Evolutionary conservation across 2,113 vertebrate genomes (phyloP).

Genomic region (Chaenogobius annularis): DNA sequence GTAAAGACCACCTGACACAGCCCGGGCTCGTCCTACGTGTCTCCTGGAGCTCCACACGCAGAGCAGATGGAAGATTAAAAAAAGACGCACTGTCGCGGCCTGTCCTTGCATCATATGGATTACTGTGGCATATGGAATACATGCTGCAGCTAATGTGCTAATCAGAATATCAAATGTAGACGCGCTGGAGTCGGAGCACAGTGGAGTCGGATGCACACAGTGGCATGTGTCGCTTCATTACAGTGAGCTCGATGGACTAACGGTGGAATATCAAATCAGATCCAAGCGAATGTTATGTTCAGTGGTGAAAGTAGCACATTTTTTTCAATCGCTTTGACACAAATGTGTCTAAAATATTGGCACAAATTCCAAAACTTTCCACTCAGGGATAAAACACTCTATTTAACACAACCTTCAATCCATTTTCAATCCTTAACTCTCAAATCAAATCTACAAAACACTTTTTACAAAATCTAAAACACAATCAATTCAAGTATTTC

Average conservation of each 20-base stretch:
- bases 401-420: too few species aligned
- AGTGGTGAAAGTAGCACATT: too few species aligned
- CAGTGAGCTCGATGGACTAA: slow-evolving; percentile 8
- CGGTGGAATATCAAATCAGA: background rate
- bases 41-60: slow-evolving; percentile 22
- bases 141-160: slow-evolving; percentile 18
- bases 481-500: too few species aligned
- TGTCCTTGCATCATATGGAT: slow-evolving; percentile 44
- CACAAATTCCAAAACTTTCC: too few species aligned
- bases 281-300: background rate
- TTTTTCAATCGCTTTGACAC: too few species aligned
- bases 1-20: slow-evolving; percentile 48
- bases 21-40: slow-evolving; percentile 27
- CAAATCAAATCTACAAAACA: too few species aligned
- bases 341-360: too few species aligned
- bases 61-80: slow-evolving; percentile 58
- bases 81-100: slow-evolving; percentile 29
- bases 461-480: too few species aligned
- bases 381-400: too few species aligned
- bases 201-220: too few species aligned
- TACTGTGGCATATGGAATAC: slow-evolving; percentile 42
- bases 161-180: slow-evolving; percentile 25
- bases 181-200: slow-evolving; percentile 31
- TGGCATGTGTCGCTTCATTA: slow-evolving; percentile 36
- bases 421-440: too few species aligned